A percentile compares a stretch with the other conserved stretches of the same genome.
Conservation (phyloP, 1,140 invertebrate species). For the Protaetia brevitarsis region DNA sequence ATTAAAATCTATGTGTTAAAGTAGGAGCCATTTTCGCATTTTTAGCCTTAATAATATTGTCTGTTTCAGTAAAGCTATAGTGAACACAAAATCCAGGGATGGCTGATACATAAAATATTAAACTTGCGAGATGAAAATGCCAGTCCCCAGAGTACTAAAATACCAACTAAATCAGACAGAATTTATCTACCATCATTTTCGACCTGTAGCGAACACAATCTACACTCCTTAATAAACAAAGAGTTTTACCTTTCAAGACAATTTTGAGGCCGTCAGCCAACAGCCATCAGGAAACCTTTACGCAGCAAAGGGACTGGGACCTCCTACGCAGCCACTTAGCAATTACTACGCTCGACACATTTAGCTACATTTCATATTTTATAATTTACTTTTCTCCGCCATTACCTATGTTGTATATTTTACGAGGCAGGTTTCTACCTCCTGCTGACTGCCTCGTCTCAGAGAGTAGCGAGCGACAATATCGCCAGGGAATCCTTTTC, state of each 20-base stretch:
- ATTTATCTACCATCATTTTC: too few species aligned
- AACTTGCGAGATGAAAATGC: too few species aligned
- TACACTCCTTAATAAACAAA: too few species aligned
- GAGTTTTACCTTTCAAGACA: not conserved
- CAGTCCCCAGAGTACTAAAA: too few species aligned
- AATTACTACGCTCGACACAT: not conserved
- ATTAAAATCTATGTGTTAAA: too few species aligned
- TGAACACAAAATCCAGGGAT: too few species aligned
- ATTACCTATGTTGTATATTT: not conserved
- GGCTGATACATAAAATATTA: too few species aligned
- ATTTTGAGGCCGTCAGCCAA: not conserved
- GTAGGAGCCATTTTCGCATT: too few species aligned
- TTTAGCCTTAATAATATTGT: too few species aligned
- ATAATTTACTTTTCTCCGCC: slow-evolving; percentile 4
- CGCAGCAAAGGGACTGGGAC: not conserved
- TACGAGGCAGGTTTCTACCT: not conserved
- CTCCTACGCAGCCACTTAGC: not conserved
- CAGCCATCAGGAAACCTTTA: not conserved
- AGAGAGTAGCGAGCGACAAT: not conserved
- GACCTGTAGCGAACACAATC: too few species aligned
- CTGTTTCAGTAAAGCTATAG: too few species aligned
- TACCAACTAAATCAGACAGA: too few species aligned
- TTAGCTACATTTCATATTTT: not conserved
- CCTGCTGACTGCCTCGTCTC: not conserved
- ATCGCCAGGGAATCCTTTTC: not conserved